Conservation (phyloP, 1,140 invertebrate genomes). For the Drosophila sucinea region DNA sequence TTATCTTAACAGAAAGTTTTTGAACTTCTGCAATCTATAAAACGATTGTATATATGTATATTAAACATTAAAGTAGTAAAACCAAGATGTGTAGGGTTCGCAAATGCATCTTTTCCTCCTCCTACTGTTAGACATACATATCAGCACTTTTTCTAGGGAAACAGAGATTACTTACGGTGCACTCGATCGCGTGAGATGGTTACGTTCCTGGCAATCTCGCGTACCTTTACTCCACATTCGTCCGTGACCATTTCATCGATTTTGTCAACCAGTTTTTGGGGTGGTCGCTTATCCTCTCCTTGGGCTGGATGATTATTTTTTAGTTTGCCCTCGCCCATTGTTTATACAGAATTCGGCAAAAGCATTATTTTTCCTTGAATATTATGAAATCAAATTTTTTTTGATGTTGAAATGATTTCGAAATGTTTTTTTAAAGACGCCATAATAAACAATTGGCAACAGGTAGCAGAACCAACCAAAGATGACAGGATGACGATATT, state of each 20-base stretch:
- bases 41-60: no score
- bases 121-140: no score
- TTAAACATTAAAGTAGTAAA: no score
- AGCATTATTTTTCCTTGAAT: neutral
- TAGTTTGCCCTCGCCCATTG: neutral
- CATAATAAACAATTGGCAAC: constrained; percentile 1
- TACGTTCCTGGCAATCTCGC: neutral
- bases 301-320: neutral
- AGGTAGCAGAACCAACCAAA: neutral
- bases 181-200: constrained; percentile 2
- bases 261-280: neutral
- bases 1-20: no score
- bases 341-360: neutral
- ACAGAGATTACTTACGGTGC: neutral
- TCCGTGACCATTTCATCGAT: constrained; percentile 1
- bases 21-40: no score
- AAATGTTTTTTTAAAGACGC: neutral
- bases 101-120: no score
- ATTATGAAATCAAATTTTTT: neutral
- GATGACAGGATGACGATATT: neutral
- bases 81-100: no score
- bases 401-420: constrained; percentile 6
- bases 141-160: no score
- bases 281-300: neutral
- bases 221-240: neutral